Conservation (phyloP, 2,797 vertebrate species). For the Anguilla pacifica region DNA sequence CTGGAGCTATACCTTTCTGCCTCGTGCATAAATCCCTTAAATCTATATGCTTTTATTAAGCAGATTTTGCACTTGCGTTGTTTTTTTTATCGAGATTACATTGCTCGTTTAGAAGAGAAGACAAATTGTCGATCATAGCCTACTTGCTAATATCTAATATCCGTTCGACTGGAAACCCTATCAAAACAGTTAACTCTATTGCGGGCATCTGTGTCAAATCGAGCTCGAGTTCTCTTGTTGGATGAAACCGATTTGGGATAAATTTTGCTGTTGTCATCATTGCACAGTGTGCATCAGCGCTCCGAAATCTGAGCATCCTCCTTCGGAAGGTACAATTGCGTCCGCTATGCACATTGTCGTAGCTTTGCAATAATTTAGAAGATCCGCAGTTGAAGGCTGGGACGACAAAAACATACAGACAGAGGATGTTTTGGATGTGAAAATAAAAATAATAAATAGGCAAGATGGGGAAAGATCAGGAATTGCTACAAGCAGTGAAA, state of each 20-base stretch:
- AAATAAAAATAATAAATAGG: constrained; percentile 38
- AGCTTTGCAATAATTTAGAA: constrained; percentile 51
- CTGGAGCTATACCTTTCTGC: constrained; percentile 10
- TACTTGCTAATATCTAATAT: constrained; percentile 6
- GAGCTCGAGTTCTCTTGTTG: constrained; percentile 26
- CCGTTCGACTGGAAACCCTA: constrained; percentile 18
- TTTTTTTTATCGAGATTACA: constrained; percentile 11
- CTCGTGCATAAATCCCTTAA: constrained; percentile 3
- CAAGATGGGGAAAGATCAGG: constrained; percentile 97
- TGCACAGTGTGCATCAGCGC: constrained; percentile 35
- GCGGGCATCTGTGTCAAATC: constrained; percentile 22
- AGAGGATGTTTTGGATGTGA: constrained; percentile 75
- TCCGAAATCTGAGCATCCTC: constrained; percentile 46
- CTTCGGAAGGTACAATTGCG: constrained; percentile 34
- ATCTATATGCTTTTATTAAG: constrained; percentile 1
- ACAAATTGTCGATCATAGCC: background rate
- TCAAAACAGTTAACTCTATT: background rate
- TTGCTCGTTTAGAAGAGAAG: constrained; percentile 18
- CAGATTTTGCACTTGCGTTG: constrained; percentile 19
- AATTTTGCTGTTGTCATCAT: constrained; percentile 37
- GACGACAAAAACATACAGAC: constrained; percentile 40
- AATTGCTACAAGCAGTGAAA: constrained; percentile 97
- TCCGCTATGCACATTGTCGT: constrained; percentile 46
- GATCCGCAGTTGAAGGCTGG: constrained; percentile 59
- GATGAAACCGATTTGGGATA: constrained; percentile 32